These are phyloP conservation scores for Drymonia ruficornis DNA, from an alignment of 2,888 invertebrate species.

Conservation along the genomic window DNA sequence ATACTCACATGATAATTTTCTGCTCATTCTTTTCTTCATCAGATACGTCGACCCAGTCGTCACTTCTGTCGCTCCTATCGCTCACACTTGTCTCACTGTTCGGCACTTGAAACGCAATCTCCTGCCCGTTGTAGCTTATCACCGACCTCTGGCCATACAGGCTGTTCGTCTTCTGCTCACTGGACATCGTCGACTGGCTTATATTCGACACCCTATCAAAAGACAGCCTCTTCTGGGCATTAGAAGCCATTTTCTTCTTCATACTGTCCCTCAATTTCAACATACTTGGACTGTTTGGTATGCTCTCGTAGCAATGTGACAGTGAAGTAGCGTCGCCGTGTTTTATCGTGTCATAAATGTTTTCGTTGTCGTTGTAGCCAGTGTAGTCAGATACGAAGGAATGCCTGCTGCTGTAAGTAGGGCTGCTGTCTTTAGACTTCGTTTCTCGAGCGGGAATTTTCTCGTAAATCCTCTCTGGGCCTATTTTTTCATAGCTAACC, in stretches of 20 bases:
- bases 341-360: conserved; percentile 87
- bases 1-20: conserved; percentile 85
- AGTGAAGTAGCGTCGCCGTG: conserved; percentile 77
- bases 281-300: conserved; percentile 80
- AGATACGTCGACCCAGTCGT: conserved; percentile 88
- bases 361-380: conserved; percentile 80
- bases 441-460: conserved; percentile 67
- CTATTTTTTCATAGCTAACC: conserved; percentile 78
- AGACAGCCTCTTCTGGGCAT: conserved; percentile 71
- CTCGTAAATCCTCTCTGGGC: conserved; percentile 78
- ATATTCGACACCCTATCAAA: conserved; percentile 79
- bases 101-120: conserved; percentile 80
- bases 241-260: conserved; percentile 64
- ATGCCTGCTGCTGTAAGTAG: conserved; percentile 68
- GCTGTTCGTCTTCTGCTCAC: conserved; percentile 86
- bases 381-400: conserved; percentile 73
- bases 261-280: conserved; percentile 71
- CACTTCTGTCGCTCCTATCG: conserved; percentile 86
- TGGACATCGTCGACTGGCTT: conserved; percentile 82
- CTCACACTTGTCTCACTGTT: conserved; percentile 85
- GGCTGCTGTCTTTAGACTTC: conserved; percentile 71
- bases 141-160: conserved; percentile 84
- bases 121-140: conserved; percentile 77
- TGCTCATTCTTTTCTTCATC: conserved; percentile 83
- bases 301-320: conserved; percentile 86